Conservation (phyloP, 2,888 invertebrate species). For the Tolmerus cingulatus region DNA sequence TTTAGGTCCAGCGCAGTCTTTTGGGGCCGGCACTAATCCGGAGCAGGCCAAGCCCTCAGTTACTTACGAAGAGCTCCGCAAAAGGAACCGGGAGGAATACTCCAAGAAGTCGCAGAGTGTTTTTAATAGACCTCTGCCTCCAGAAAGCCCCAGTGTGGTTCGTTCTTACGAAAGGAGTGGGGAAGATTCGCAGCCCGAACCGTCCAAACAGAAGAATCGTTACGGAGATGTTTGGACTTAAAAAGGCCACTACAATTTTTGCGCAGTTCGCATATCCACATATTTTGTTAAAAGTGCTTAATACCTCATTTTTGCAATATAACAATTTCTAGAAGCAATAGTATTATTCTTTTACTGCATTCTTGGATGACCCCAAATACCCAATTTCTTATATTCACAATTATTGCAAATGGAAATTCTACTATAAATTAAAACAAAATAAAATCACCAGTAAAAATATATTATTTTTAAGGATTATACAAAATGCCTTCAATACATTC, state of each 20-base stretch:
- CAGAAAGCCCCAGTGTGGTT: slow-evolving; percentile 53
- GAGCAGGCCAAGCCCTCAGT: slow-evolving; percentile 64
- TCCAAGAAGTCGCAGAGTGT: slow-evolving; percentile 56
- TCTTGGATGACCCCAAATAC: not conserved
- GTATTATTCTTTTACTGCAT: not conserved
- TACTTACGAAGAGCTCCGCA: slow-evolving; percentile 77
- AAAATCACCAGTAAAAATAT: not conserved
- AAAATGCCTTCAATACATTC: not conserved
- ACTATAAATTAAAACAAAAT: not conserved
- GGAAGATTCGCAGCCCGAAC: not conserved
- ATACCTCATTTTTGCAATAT: not conserved
- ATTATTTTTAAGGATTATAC: not conserved
- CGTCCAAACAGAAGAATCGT: slow-evolving; percentile 55
- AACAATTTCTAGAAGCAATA: not conserved
- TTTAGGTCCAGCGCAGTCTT: slow-evolving; percentile 58
- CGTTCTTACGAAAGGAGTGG: slow-evolving; percentile 14
- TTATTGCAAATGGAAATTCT: too few relatives aligned
- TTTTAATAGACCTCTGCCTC: slow-evolving; percentile 53
- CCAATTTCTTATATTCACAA: not conserved
- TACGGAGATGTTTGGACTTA: slow-evolving; percentile 62
- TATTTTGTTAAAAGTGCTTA: not conserved
- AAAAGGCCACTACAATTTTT: slow-evolving; percentile 27
- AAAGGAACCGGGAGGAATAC: slow-evolving; percentile 74
- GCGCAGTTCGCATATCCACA: not conserved
- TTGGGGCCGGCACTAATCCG: slow-evolving; percentile 65